These are phyloP conservation scores for Pammene aurita DNA, from an alignment of 2,888 invertebrate genomes.

Conservation along the genomic window DNA sequence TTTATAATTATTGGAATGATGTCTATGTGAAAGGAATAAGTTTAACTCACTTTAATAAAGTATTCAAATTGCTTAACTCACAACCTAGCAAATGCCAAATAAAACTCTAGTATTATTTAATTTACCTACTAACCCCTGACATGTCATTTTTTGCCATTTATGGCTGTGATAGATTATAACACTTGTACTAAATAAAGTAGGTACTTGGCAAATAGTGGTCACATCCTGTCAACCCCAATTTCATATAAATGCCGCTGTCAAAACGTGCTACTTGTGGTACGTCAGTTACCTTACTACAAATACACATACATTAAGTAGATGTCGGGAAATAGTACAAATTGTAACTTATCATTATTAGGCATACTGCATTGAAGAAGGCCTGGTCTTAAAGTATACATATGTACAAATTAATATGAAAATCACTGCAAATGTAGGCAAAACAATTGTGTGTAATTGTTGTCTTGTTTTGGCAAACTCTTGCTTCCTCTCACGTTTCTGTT, in stretches of 20 bases:
- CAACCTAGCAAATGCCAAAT: conserved; percentile 25
- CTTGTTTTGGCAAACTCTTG: conserved; percentile 92
- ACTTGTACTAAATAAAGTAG: not conserved
- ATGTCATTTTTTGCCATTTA: not conserved
- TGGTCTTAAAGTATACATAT: conserved; percentile 91
- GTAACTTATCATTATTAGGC: conserved; percentile 52
- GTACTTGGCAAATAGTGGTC: not conserved
- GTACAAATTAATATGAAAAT: conserved; percentile 88
- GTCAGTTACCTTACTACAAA: not conserved
- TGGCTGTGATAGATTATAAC: not conserved
- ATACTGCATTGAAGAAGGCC: conserved; percentile 82
- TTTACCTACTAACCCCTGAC: not conserved
- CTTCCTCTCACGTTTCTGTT: conserved; percentile 92
- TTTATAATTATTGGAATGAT: conserved; percentile 25
- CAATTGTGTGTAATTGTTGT: conserved; percentile 90
- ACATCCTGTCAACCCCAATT: not conserved
- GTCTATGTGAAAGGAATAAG: conserved; percentile 19
- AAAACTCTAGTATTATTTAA: conserved; percentile 5
- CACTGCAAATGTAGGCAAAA: conserved; percentile 87
- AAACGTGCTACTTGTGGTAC: not conserved
- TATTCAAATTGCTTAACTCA: conserved; percentile 25
- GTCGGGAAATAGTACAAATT: conserved; percentile 11
- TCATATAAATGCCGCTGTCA: not conserved
- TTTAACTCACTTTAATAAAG: conserved; percentile 4
- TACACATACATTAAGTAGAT: not conserved